A percentile compares a stretch with the other conserved stretches of the same genome.
Conservation (phyloP, 2,113 vertebrate species). For the Eulemur rufifrons region DNA sequence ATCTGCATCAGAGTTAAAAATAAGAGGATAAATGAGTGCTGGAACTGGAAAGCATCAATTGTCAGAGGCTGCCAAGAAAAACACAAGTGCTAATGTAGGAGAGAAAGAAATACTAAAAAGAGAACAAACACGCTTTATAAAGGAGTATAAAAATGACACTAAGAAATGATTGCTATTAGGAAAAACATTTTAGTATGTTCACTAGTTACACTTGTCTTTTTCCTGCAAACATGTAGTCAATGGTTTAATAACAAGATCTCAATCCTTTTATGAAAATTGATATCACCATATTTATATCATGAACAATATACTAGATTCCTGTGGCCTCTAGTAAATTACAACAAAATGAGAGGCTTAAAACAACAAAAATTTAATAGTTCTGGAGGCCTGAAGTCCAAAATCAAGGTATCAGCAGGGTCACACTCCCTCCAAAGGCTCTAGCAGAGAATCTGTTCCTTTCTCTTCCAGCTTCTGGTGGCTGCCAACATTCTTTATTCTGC, state of each 20-base stretch:
- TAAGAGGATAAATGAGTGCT: constrained; percentile 21
- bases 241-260: constrained; percentile 54
- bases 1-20: constrained; percentile 7
- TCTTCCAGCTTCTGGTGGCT: no score
- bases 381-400: no score
- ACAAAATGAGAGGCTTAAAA: not conserved
- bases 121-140: constrained; percentile 28
- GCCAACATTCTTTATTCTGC: no score
- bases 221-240: constrained; percentile 33
- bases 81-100: not conserved
- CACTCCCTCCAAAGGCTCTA: no score
- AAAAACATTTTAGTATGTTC: constrained; percentile 56
- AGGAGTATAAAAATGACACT: constrained; percentile 6
- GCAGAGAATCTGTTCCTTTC: no score
- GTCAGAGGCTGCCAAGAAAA: not conserved
- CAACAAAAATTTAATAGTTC: no score
- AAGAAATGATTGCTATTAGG: constrained; percentile 66
- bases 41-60: constrained; percentile 11
- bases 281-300: constrained; percentile 26
- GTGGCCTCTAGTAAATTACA: not conserved
- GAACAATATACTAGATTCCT: not conserved
- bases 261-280: not conserved
- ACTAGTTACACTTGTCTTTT: not conserved
- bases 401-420: no score
- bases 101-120: constrained; percentile 67